Evolutionary conservation across 2,113 vertebrate species (phyloP).

Genomic region (Cebidichthys violaceus): DNA sequence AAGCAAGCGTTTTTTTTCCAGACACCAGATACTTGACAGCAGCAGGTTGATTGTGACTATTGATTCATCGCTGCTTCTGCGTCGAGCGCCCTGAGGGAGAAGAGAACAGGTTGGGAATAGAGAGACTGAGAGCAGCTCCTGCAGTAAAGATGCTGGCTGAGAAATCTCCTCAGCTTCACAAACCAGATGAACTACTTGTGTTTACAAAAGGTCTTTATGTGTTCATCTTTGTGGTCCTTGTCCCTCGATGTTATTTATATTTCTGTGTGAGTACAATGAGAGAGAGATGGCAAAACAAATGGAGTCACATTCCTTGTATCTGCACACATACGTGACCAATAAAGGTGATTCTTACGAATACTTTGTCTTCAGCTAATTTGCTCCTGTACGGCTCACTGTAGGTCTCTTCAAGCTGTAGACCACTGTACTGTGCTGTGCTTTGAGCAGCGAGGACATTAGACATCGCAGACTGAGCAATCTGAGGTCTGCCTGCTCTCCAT

Average conservation of each 20-base stretch:
- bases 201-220: background rate
- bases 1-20: background rate
- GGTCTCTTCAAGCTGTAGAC: background rate
- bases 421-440: background rate
- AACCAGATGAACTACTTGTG: background rate
- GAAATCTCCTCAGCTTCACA: constrained; percentile 5
- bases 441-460: background rate
- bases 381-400: background rate
- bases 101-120: constrained; percentile 17
- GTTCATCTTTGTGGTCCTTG: background rate
- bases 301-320: background rate
- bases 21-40: background rate
- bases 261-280: background rate
- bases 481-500: constrained; percentile 41
- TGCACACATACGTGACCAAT: background rate
- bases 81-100: constrained; percentile 9
- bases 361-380: constrained; percentile 19
- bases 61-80: constrained; percentile 15
- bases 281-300: background rate
- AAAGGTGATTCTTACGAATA: background rate
- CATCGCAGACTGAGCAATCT: constrained; percentile 49
- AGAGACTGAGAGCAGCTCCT: constrained; percentile 23
- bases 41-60: constrained; percentile 34
- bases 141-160: constrained; percentile 6
- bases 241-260: background rate